Base-by-base conservation (phyloP, 2,797 vertebrate genomes). In the Brotula barbata region DNA sequence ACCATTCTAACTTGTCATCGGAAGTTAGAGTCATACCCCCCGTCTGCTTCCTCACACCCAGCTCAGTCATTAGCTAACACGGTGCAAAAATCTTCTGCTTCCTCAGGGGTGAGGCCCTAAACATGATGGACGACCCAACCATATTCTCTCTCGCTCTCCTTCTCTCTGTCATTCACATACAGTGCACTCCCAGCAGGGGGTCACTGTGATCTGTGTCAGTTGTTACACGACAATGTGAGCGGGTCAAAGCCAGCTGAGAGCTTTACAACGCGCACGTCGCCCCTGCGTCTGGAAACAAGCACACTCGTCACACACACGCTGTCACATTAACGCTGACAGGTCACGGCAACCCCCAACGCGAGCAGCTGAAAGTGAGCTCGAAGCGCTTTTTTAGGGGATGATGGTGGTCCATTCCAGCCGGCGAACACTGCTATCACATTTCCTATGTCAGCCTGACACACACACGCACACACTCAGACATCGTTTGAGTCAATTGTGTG, bases 401-500 rank as follows among this genome's bases (percentile, higher is more conserved):
- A 77, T 64, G 44, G 61, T 23, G 73, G 72, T 77, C 63, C 52
- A 37, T 48, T 70, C 64, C 71, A 64, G 77, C 72, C 72, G 65
- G 82, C 78, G 71, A 84, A 83, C 61, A 52, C 61, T 39, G 13
- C 71, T 61, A 68, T 82, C 61, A 74, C 64, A 68, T 83, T 85
- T 80, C 68, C 61, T 17, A 42, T 86, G 86, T 87, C 89, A 88
- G 78, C 52, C 40, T 40, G 80, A 88, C 83, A 82, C 70, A 68
- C 50, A 56, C 62, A 67, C 64, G 61, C 85, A 73, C 74, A 77
- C 58, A 53, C 40, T 20, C 40, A 68, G 48, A 56, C 62, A 67
- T 14, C 40, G n/a, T 39, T 39, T 39, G 45, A 63, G 59, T 71
- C 61, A 45, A 42, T 73, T 71, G 39, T 69, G 59, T 57, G 54